Percentiles rank a stretch among this genome's conserved stretches.
phyloP scores from a whole-genome alignment of 2,113 vertebrate species.

The Paedocypris sp. region DNA sequence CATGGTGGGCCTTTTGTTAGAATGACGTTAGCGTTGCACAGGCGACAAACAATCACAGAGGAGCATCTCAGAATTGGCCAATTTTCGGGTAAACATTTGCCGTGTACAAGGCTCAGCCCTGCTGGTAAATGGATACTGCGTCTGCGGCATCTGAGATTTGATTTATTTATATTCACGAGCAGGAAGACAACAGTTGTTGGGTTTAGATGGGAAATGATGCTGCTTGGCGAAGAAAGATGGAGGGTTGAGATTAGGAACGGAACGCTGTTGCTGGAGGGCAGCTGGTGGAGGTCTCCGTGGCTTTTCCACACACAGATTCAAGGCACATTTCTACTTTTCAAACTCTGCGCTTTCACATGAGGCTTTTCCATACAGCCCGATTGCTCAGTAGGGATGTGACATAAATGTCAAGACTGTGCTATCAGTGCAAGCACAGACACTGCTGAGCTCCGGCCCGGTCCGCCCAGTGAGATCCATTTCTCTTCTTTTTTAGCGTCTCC shows the following conservation, averaged over 20 bases:
- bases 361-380: constrained; percentile 11
- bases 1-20: neutral
- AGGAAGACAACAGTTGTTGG: constrained; percentile 3
- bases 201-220: neutral
- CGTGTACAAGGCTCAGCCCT: neutral
- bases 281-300: constrained; percentile 22
- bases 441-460: constrained; percentile 39
- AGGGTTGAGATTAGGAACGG: neutral
- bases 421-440: constrained; percentile 56
- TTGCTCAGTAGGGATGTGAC: constrained; percentile 49
- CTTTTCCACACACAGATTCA: neutral
- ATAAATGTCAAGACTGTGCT: constrained; percentile 59
- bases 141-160: neutral
- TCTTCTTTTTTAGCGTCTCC: neutral
- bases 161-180: neutral
- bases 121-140: neutral
- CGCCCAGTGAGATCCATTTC: constrained; percentile 32
- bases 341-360: constrained; percentile 5
- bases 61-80: neutral
- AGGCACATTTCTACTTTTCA: neutral
- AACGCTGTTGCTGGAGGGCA: constrained; percentile 10
- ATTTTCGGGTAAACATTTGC: neutral
- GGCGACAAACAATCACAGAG: constrained; percentile 4
- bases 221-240: neutral
- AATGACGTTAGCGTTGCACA: neutral